Evolutionary conservation across 2,888 invertebrate species (phyloP).

Genomic region (Agonopterix subpropinquella): DNA sequence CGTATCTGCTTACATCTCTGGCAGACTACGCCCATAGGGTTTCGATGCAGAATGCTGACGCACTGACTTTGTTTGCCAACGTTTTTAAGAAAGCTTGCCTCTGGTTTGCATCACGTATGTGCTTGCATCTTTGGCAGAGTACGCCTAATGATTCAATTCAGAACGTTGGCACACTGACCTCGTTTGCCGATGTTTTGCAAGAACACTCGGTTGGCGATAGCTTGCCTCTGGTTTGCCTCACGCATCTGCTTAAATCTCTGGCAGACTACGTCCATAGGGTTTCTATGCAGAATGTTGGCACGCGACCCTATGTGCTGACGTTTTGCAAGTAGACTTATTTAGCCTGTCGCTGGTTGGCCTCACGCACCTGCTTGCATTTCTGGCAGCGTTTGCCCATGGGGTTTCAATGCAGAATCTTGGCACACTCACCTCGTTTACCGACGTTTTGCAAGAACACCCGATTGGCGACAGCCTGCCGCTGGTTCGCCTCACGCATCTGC

Average conservation of each 20-base stretch:
- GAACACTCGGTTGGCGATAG: constrained; percentile 83
- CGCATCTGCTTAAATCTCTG: no score
- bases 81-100: constrained; percentile 82
- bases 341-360: constrained; percentile 82
- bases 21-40: constrained; percentile 90
- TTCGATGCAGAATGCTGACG: no score
- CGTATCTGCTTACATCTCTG: constrained; percentile 88
- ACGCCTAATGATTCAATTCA: no score
- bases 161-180: constrained; percentile 75
- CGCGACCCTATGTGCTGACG: constrained; percentile 80
- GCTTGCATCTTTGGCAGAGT: no score
- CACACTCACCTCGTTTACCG: constrained; percentile 79
- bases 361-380: constrained; percentile 86
- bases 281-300: constrained; percentile 37
- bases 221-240: constrained; percentile 81
- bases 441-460: constrained; percentile 83
- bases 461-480: constrained; percentile 82
- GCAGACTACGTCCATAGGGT: no score
- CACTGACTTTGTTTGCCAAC: no score
- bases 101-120: constrained; percentile 83
- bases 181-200: constrained; percentile 87
- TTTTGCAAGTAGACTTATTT: constrained; percentile 82
- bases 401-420: constrained; percentile 47
- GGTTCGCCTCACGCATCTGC: constrained; percentile 84
- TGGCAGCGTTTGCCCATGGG: constrained; percentile 91